Conservation (phyloP, 2,113 vertebrate genomes). For the Mormyrus lacerda region DNA sequence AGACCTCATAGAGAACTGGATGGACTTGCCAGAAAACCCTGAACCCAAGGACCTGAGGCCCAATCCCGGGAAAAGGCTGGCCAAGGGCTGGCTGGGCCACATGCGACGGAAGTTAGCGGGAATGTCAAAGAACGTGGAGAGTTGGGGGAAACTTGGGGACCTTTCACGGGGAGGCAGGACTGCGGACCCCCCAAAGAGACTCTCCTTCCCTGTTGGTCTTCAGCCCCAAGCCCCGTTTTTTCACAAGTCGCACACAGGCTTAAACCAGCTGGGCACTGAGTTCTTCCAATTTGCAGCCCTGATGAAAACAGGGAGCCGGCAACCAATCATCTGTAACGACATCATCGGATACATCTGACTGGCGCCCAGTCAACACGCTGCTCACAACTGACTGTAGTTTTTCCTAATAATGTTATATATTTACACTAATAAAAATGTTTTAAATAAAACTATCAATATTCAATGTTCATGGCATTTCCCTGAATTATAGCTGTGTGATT, state of each 20-base stretch:
- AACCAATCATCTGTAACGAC: slow-evolving; percentile 93
- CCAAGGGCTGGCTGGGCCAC: slow-evolving; percentile 83
- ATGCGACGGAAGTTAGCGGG: slow-evolving; percentile 76
- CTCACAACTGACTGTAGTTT: slow-evolving; percentile 1
- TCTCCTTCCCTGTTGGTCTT: slow-evolving; percentile 76
- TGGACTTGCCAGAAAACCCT: slow-evolving; percentile 84
- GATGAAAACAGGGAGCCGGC: slow-evolving; percentile 89
- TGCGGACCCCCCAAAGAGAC: slow-evolving; percentile 59
- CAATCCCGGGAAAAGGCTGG: slow-evolving; percentile 60
- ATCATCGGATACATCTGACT: slow-evolving; percentile 83
- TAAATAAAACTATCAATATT: not conserved
- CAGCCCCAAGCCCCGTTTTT: slow-evolving; percentile 72
- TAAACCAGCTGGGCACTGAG: slow-evolving; percentile 72
- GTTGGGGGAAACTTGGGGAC: slow-evolving; percentile 41
- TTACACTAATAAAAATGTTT: slow-evolving; percentile 36
- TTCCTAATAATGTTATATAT: slow-evolving; percentile 28
- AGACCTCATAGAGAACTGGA: slow-evolving; percentile 95
- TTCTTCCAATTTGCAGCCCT: slow-evolving; percentile 78
- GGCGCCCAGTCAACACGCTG: not conserved
- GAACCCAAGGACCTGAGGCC: slow-evolving; percentile 58
- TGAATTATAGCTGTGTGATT: not conserved
- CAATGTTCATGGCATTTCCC: not conserved
- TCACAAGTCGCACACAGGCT: slow-evolving; percentile 79
- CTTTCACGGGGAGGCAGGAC: slow-evolving; percentile 39
- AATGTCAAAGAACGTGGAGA: slow-evolving; percentile 61